Conservation (phyloP, 2,113 vertebrate species). For the Centropus unirufus region DNA sequence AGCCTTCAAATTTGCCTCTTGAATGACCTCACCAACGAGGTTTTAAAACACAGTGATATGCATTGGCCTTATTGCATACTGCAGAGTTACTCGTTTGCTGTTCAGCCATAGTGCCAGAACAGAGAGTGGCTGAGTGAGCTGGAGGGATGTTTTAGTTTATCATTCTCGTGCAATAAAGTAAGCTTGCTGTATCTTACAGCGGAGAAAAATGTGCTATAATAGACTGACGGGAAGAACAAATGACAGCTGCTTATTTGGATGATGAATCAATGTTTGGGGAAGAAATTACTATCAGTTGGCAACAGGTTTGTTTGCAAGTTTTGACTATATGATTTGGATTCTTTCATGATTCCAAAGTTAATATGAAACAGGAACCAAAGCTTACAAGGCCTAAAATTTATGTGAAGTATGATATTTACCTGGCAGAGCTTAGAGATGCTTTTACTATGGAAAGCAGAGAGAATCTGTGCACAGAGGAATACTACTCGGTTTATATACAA, state of each 20-base stretch:
- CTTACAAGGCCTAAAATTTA: not conserved
- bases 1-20: conserved; percentile 34
- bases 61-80: not conserved
- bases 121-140: not conserved
- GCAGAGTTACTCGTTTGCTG: not conserved
- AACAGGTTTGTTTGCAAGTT: not conserved
- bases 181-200: not conserved
- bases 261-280: not conserved
- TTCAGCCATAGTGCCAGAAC: not conserved
- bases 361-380: not conserved
- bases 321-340: not conserved
- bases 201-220: not conserved
- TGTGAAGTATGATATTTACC: not conserved
- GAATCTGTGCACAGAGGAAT: not conserved
- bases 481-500: not conserved
- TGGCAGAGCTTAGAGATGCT: not conserved
- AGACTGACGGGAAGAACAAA: conserved; percentile 4
- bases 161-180: not conserved
- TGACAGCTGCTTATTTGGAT: not conserved
- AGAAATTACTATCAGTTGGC: conserved; percentile 5
- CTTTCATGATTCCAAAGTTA: not conserved
- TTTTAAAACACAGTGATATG: conserved; percentile 11
- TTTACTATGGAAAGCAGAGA: not conserved
- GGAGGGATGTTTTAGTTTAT: not conserved
- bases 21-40: not conserved